These are phyloP conservation scores for Emydoidea blandingii DNA, from an alignment of 2,797 vertebrate genomes.

Conservation along the genomic window DNA sequence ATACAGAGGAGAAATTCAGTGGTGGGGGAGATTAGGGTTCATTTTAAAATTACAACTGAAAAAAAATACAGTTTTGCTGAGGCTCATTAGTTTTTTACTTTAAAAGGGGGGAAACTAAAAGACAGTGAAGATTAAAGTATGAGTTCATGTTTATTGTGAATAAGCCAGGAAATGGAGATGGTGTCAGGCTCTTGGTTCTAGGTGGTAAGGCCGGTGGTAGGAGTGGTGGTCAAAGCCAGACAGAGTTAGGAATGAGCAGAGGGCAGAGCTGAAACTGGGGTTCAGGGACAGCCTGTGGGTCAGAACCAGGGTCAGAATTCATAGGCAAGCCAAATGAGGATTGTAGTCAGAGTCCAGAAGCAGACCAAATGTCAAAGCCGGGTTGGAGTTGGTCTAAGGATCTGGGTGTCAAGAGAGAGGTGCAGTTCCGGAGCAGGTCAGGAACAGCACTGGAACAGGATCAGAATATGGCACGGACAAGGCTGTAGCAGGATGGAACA, in stretches of 20 bases:
- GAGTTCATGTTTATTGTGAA: background rate
- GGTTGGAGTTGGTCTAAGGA: background rate
- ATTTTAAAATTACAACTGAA: constrained; percentile 54
- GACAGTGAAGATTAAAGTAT: background rate
- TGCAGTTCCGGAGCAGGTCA: background rate
- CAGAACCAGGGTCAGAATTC: background rate
- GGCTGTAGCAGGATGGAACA: background rate
- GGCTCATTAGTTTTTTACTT: background rate
- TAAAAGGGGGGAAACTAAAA: background rate
- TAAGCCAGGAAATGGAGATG: background rate
- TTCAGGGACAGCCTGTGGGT: background rate
- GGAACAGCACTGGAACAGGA: background rate
- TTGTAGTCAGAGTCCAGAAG: background rate
- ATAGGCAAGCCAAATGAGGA: background rate
- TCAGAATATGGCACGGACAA: background rate
- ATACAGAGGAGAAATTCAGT: constrained; percentile 3
- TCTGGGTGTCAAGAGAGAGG: background rate
- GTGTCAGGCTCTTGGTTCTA: background rate
- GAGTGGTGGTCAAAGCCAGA: background rate
- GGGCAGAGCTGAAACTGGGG: background rate
- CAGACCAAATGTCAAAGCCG: background rate
- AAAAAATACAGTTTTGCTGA: background rate
- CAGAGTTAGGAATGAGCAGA: background rate
- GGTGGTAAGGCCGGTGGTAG: background rate
- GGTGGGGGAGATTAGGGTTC: constrained; percentile 53